Conservation (phyloP, 2,888 invertebrate genomes). For the Stramonita haemastoma region DNA sequence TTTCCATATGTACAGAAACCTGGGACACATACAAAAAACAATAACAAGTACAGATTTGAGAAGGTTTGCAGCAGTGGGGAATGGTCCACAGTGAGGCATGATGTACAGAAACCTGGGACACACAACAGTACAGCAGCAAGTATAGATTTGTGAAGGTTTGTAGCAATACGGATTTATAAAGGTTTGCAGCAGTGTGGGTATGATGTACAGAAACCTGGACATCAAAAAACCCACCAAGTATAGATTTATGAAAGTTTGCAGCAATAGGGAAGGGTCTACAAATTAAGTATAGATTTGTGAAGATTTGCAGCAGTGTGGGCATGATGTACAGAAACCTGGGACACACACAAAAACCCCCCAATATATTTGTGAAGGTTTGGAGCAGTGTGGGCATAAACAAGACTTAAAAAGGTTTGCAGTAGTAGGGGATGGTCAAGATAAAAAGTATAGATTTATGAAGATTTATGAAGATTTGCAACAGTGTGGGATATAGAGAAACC, state of each 20-base stretch:
- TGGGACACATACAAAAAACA: constrained; percentile 78
- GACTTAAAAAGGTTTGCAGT: constrained; percentile 86
- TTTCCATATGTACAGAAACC: neutral
- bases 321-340: constrained; percentile 6
- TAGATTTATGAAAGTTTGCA: neutral
- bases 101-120: neutral
- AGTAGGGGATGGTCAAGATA: constrained; percentile 97
- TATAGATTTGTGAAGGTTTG: too few relatives aligned
- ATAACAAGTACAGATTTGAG: too few relatives aligned
- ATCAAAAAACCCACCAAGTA: neutral
- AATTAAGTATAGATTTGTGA: too few relatives aligned
- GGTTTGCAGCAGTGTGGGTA: constrained; percentile 97
- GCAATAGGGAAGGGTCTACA: neutral
- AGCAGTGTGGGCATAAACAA: neutral
- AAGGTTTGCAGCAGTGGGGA: constrained; percentile 90
- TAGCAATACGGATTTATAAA: neutral
- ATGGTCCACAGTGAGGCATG: neutral
- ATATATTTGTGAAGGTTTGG: too few relatives aligned
- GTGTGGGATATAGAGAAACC: neutral
- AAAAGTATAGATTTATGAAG: constrained; percentile 82
- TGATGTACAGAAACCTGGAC: constrained; percentile 91
- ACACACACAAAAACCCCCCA: neutral
- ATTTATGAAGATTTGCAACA: neutral
- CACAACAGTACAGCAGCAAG: neutral
- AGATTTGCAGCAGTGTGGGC: neutral